A percentile compares a stretch with the other conserved stretches of the same genome.
Evolutionary conservation across 2,888 invertebrate species (phyloP).

Genomic region (Aspidiotus destructor): DNA sequence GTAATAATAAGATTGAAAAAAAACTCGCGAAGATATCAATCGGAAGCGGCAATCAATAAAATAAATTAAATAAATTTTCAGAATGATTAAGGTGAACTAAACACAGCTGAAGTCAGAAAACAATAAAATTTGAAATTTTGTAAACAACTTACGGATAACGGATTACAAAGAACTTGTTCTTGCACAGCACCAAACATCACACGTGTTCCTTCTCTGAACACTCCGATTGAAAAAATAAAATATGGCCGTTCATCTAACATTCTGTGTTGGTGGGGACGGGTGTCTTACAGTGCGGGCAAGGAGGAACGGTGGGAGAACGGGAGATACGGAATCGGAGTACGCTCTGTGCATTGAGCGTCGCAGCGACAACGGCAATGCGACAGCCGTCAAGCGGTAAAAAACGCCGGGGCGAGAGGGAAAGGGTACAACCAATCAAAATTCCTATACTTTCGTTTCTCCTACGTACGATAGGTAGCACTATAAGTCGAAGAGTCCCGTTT

Average conservation of each 20-base stretch:
- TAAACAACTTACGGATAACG: constrained; percentile 30
- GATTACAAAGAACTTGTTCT: constrained; percentile 33
- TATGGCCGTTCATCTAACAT: constrained; percentile 33
- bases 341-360: no score
- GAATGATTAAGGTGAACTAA: background rate
- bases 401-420: no score
- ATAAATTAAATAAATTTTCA: constrained; percentile 7
- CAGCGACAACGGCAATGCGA: no score
- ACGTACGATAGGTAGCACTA: no score
- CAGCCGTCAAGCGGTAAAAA: no score
- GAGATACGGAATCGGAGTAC: no score
- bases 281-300: no score
- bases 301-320: no score
- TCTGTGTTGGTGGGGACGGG: constrained; percentile 36
- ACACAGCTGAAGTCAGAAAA: constrained; percentile 18
- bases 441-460: no score
- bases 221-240: constrained; percentile 34
- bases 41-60: background rate
- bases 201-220: constrained; percentile 30
- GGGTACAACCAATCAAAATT: no score
- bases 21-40: no score
- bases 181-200: constrained; percentile 31
- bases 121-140: constrained; percentile 22
- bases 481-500: no score
- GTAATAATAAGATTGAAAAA: background rate